Evolutionary conservation across 2,888 invertebrate genomes (phyloP).

Genomic region (Phaedon cochleariae): DNA sequence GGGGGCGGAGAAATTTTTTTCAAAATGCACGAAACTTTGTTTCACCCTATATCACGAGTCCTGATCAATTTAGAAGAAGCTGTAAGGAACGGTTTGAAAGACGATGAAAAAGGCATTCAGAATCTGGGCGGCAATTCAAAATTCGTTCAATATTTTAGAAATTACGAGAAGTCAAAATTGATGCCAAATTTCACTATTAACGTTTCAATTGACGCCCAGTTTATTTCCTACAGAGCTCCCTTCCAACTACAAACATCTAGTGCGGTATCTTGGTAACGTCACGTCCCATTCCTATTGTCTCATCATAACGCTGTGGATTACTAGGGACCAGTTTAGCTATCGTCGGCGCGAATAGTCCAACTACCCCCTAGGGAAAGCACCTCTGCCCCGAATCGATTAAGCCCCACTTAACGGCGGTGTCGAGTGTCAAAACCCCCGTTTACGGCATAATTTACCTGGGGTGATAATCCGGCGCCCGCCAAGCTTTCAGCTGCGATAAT

Average conservation of each 20-base stretch:
- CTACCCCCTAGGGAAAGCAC: not conserved
- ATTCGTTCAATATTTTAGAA: too few species aligned
- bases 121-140: too few species aligned
- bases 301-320: not conserved
- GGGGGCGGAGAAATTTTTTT: too few species aligned
- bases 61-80: too few species aligned
- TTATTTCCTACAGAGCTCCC: not conserved
- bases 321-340: not conserved
- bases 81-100: too few species aligned
- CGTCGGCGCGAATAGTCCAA: not conserved
- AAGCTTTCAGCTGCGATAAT: conserved; percentile 92
- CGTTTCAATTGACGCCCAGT: too few species aligned
- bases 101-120: too few species aligned
- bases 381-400: not conserved
- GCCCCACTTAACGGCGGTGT: not conserved
- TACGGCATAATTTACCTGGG: conserved; percentile 52
- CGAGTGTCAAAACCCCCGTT: not conserved
- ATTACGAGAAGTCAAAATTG: too few species aligned
- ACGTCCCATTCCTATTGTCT: not conserved
- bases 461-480: conserved; percentile 88
- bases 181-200: too few species aligned
- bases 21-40: too few species aligned
- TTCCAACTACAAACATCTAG: not conserved
- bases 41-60: too few species aligned
- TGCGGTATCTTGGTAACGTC: not conserved